Evolutionary conservation across 2,888 invertebrate species (phyloP), one percentile per base, ranked within the genome.

Genomic region (Petrolisthes manimaculis): DNA sequence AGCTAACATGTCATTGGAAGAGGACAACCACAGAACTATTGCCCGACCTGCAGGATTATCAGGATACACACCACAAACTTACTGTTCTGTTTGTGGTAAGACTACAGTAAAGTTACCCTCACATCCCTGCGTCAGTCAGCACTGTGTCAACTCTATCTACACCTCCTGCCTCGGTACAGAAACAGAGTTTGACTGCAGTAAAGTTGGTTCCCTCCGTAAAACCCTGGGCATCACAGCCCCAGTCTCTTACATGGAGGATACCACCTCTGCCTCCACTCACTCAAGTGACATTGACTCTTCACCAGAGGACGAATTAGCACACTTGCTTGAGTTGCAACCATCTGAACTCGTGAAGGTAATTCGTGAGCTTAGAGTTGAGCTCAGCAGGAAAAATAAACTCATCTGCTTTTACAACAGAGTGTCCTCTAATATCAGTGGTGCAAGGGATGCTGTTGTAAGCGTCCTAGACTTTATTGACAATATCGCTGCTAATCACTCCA

Each of bases 391-490:
- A 12, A 67, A 67, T 14, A 67, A 67, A 67, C 67, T 71, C 71
- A 71, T 71, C 4, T 4, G 12, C 12, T 71, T 6, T 71, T 71
- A 6, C 71, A 9, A 71, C 4, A 6, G 4, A 5, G 12, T 9
- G 71, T 71, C 71, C 8, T 67, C 67, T 12, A 67, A 67, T 67
- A 67, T 67, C 67, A 67, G 67, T n/a, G n/a, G 9, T 67, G 67
- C 67, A 14, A 67, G 67, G 67, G 67, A 67, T 71, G 71, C 71
- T 71, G 71, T 71, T 6, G 71, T 71, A 4, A 71, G 5, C 14
- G 71, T 71, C 71, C 71, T 71, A 21, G 71, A 71, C 71, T 71
- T 71, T 71, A 71, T 71, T 12, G 71, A 71, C 71, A 77, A 37
- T 5, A 77, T 77, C 24, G n/a, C n/a, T n/a, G n/a, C n/a, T n/a